Evolutionary conservation across 2,797 vertebrate species (phyloP), one percentile per base, ranked within the genome.

Genomic region (Neopelma chrysocephalum): DNA sequence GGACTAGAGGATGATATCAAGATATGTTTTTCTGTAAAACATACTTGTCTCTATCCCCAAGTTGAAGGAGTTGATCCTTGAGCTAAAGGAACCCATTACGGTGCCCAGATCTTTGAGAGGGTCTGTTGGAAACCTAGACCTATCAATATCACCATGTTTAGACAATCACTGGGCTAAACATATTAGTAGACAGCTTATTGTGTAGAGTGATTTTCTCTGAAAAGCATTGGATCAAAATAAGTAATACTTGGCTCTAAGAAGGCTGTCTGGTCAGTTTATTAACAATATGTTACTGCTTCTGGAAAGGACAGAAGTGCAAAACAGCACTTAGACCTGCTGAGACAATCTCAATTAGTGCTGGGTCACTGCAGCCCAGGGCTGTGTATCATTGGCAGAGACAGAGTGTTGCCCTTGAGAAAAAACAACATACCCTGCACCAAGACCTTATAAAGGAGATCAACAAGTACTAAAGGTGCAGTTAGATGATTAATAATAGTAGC

Each of bases 201-300:
- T 65, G 71, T 75, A 68, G 78, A 87, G 68, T 32, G 82, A 54
- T 93, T 94, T 96, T 93, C 47, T 83, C 82, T 76, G 68, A 65
- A 93, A 88, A 93, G 2, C 12, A 43, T 15, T 69, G 34, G 22
- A n/a, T 89, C 40, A 89, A 89, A 93, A 83, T 50, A 90, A 89
- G 75, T 29, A 76, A 82, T 68, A 68, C 22, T 78, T 61, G 53
- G 8, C 38, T 91, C 89, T 81, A 77, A 89, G 81, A 91, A 72
- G 51, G 34, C 45, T 85, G 42, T 47, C 84, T 83, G 53, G 34
- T 85, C 82, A 85, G 84, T 85, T 92, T 87, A 64, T 93, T 91
- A 92, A n/a, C 62, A 79, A 31, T 48, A 66, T 56, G 22, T 51
- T 68, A 42, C 45, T 57, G 34, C 50, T 91, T 80, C 73, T 89